Base-by-base conservation (phyloP, 2,888 invertebrate genomes). In the Hoplodrina ambigua region DNA sequence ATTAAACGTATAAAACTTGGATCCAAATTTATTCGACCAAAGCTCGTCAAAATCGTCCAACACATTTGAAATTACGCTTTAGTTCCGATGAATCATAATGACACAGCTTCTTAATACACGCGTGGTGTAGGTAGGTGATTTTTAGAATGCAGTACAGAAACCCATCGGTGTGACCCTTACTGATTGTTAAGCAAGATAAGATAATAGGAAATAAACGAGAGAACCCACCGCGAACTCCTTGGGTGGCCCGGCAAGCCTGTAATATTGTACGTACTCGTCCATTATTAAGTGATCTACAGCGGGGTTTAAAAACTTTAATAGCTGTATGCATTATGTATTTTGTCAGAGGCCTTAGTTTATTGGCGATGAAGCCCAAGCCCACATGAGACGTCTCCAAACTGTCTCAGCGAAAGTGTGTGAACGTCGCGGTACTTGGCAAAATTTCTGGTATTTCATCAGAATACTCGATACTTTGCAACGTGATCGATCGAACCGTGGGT, bases 371-470 rank as follows among this genome's bases (percentile, higher is more conserved):
- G 75, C 63, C 65, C 82, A 71, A 72, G 77, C 71, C 72, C 82
- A 83, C 85, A 85, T 87, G 75, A 72, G 68, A 52, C 76, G 92
- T 91, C 90, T 91, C 90, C 90, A 91, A 93, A 92, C 92, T 93
- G 94, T 94, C 94, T 93, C 92, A 92, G 94, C 92, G 94, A 95
- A 95, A 95, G 94, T 94, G 92, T 93, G 92, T 90, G 93, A 92
- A 92, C 90, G 83, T 77, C 79, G 84, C 79, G 85, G 88, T 86
- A 86, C 88, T 92, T 93, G 90, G 93, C 92, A 93, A 93, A 94
- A 92, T 93, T 93, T 92, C 90, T 90, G 86, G 88, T 92, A 92
- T 92, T 93, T 90, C 91, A 91, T 93, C 91, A 91, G 85, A 87
- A 89, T 88, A 88, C 87, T 87, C 81, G 46, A 63, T 74, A 76